Base-by-base conservation (phyloP, 1,140 invertebrate genomes). In the Papilio glaucus region DNA sequence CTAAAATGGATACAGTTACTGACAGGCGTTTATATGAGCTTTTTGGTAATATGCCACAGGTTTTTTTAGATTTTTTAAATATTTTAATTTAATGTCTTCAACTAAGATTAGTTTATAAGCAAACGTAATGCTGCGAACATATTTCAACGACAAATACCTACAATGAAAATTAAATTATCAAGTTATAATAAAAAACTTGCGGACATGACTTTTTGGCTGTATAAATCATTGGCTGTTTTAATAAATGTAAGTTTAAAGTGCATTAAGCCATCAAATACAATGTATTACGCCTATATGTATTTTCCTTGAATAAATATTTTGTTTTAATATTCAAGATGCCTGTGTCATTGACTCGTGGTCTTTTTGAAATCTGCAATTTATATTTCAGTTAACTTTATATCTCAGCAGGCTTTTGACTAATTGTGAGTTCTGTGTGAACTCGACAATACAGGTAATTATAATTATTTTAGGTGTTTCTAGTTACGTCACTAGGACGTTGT, bases 1-100 rank as follows among this genome's bases (percentile, higher is more conserved):
- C 18, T 1, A 21, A 21, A 41, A 57, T 39, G n/a, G 70, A 71
- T 60, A 71, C 29, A 61, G 53, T 61, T 71, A 61, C 53, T 29
- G 38, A 33, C 70, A 15, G 38, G n/a, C 70, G 49, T 57, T 57
- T 57, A 57, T 57, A 18, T 57, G 24, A 26, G 49, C 49, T 57
- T 57, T 57, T 57, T 24, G 21, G 49, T 57, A 53, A 53, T 21
- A 15, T 24, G 9, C 49, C 4, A 33, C 21, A 9, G 18, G 45
- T 49, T 49, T 49, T 49, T 49, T 21, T 21, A 10, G n/a, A n/a
- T n/a, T 9, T 57, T 24, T 24, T 57, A 24, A 4, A 57, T 24
- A 57, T 57, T 10, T 10, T 15, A 12, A 12, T 24, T 57, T 24
- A 24, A 57, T 26, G 21, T 24, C 45, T 21, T 49, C 9, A 21